phyloP scores from a whole-genome alignment of 2,797 vertebrate genomes.

The Neosilurus hyrtlii region DNA sequence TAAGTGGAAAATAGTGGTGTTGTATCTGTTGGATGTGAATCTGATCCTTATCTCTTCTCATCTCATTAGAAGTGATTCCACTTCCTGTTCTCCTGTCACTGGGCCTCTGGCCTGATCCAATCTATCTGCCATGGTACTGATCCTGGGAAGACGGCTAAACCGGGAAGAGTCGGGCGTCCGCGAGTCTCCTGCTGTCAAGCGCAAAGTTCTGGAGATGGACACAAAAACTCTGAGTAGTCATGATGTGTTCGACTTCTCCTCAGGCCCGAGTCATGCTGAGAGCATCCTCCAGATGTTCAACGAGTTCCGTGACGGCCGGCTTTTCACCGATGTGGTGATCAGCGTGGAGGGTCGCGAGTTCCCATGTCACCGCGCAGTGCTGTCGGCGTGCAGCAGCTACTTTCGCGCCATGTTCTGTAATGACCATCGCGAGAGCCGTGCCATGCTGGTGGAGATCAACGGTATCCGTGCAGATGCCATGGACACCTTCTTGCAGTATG shows the following conservation, averaged over 20 bases:
- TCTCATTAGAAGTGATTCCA: conserved; percentile 14
- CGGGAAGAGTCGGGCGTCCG: conserved; percentile 88
- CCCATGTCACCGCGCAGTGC: conserved; percentile 93
- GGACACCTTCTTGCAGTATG: conserved; percentile 94
- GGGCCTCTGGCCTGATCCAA: conserved; percentile 39
- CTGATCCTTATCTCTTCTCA: conserved; percentile 1
- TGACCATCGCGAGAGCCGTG: conserved; percentile 91
- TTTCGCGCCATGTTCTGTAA: conserved; percentile 99
- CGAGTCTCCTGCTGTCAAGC: conserved; percentile 93
- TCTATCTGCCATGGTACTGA: conserved; percentile 90
- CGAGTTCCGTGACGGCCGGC: conserved; percentile 88
- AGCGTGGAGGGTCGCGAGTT: conserved; percentile 95
- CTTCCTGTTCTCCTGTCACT: conserved; percentile 13
- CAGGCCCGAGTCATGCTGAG: conserved; percentile 90
- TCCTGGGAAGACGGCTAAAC: conserved; percentile 91
- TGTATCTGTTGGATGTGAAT: conserved; percentile 10
- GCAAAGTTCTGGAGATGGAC: conserved; percentile 89
- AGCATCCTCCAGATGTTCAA: conserved; percentile 95
- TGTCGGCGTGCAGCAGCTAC: conserved; percentile 96
- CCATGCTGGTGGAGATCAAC: conserved; percentile 98
- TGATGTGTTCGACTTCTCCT: conserved; percentile 92
- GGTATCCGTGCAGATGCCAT: conserved; percentile 94
- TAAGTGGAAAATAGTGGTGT: not conserved
- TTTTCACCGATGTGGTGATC: conserved; percentile 98
- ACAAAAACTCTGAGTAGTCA: conserved; percentile 81